Base-by-base conservation (phyloP, 2,797 vertebrate species). In the Anabas testudineus region DNA sequence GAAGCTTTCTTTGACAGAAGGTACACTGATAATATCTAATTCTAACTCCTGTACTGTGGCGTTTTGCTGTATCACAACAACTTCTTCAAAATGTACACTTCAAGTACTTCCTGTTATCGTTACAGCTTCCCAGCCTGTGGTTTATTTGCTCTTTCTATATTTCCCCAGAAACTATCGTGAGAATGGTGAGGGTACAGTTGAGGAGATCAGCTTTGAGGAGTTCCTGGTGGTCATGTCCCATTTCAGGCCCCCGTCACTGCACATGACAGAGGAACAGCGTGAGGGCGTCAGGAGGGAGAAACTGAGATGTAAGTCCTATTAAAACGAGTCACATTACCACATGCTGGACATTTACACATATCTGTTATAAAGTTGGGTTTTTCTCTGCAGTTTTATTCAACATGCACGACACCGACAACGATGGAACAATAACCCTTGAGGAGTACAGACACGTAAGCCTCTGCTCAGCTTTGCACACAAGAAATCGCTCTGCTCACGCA, bases 391-490 rank as follows among this genome's bases (percentile, higher is more conserved):
- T 99, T 91, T 91, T 99, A 67, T 99, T 99, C 90, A 97, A 97
- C 89, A 99, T 99, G 98, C 98, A 99, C 0, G 98, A 99, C 90
- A 95, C 95, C 0, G 96, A 99, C 93, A 96, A 95, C 1, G 96
- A 99, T 0, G 97, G 97, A 53, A 97, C 95, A 49, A 98, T 99
- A 89, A 97, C 96, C 0, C 92, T 98, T 77, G 95, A 97, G 74
- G 97, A 99, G 65, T 99, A 99, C 87, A 93, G 96, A 96, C 96
- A 97, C 61, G 98, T 99, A 95, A 95, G 54, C 45, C 74, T 62
- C 43, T 10, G 19, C 13, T 62, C n/a, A 7, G 24, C 28, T 56
- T 36, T 43, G 16, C 15, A 26, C 16, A 15, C 7, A 6, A 28
- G 62, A 9, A 36, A 4, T 30, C 30, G 22, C 36, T 24, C 18